phyloP scores from a whole-genome alignment of 2,797 vertebrate species.

The Enteromius afrohamiltoni region DNA sequence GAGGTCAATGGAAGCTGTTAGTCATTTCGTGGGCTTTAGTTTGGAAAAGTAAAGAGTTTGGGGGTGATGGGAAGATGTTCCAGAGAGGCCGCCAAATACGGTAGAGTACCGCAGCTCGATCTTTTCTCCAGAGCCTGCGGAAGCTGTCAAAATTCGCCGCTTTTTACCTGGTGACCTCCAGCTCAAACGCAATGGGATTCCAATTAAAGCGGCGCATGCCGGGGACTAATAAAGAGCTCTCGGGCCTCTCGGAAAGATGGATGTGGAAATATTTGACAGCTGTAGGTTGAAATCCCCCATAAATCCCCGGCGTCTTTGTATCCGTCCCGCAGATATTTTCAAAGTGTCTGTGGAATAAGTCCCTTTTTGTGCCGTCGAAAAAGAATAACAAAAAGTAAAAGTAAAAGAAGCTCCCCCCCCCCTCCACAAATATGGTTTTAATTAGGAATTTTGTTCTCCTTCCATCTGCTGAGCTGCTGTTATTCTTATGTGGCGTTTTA shows the following conservation, averaged over 20 bases:
- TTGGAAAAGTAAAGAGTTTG: slow-evolving; percentile 56
- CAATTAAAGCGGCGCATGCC: slow-evolving; percentile 63
- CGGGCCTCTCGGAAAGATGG: slow-evolving; percentile 65
- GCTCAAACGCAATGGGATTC: slow-evolving; percentile 61
- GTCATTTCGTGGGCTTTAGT: slow-evolving; percentile 67
- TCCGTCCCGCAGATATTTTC: slow-evolving; percentile 81
- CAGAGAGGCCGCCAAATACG: slow-evolving; percentile 45
- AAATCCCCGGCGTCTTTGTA: slow-evolving; percentile 79
- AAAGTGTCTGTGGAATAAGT: slow-evolving; percentile 71
- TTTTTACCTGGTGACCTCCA: slow-evolving; percentile 29
- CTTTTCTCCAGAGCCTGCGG: slow-evolving; percentile 36
- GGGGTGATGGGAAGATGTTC: slow-evolving; percentile 47
- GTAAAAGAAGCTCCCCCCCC: slow-evolving; percentile 49
- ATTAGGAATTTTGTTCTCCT: slow-evolving; percentile 58
- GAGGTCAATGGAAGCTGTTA: slow-evolving; percentile 71
- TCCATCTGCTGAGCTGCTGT: slow-evolving; percentile 51
- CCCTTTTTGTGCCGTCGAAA: slow-evolving; percentile 72
- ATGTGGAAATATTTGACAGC: slow-evolving; percentile 72
- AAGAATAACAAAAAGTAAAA: slow-evolving; percentile 64
- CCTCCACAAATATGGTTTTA: slow-evolving; percentile 44
- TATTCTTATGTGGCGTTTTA: slow-evolving; percentile 56
- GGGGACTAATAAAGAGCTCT: slow-evolving; percentile 65
- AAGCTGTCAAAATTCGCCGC: slow-evolving; percentile 54
- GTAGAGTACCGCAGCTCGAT: slow-evolving; percentile 2
- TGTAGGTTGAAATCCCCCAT: slow-evolving; percentile 72